These are phyloP conservation scores for Hetaerina americana DNA, from an alignment of 1,140 invertebrate genomes.

Conservation along the genomic window DNA sequence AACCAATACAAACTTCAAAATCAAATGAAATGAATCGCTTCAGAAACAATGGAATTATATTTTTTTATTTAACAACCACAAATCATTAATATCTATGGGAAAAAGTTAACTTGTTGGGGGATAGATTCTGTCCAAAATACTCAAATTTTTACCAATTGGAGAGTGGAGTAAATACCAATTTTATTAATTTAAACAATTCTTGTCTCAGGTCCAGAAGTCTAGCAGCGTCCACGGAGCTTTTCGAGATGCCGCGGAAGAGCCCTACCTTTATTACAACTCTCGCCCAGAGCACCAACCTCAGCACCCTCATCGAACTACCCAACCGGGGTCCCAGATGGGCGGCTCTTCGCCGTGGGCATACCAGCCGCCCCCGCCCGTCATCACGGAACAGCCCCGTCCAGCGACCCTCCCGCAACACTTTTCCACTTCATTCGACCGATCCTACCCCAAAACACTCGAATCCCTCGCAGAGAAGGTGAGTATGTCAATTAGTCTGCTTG, in stretches of 20 bases:
- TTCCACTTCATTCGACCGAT: conserved; percentile 53
- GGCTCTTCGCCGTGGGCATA: conserved; percentile 31
- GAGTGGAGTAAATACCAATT: too few species aligned
- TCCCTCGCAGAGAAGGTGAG: conserved; percentile 70
- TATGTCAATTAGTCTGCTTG: conserved; percentile 8
- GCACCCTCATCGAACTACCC: conserved; percentile 8
- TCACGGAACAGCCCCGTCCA: conserved; percentile 75
- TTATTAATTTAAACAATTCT: too few species aligned
- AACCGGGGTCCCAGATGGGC: conserved; percentile 10
- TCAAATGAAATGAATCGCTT: too few species aligned
- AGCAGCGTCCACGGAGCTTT: conserved; percentile 18
- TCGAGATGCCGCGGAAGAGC: conserved; percentile 31
- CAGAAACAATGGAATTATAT: too few species aligned
- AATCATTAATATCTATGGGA: too few species aligned
- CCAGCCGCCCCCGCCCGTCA: conserved; percentile 65
- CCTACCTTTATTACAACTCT: conserved; percentile 72
- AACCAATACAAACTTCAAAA: too few species aligned
- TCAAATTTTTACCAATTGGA: too few species aligned
- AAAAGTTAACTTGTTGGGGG: too few species aligned
- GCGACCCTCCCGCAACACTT: conserved; percentile 57
- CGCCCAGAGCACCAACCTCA: conserved; percentile 23
- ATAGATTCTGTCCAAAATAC: too few species aligned
- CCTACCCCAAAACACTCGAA: conserved; percentile 80
- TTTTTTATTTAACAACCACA: too few species aligned
- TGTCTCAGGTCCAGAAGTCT: background rate